A percentile compares a stretch with the other conserved stretches of the same genome.
Evolutionary conservation across 2,888 invertebrate species (phyloP).

Genomic region (Stratiomys singularior): DNA sequence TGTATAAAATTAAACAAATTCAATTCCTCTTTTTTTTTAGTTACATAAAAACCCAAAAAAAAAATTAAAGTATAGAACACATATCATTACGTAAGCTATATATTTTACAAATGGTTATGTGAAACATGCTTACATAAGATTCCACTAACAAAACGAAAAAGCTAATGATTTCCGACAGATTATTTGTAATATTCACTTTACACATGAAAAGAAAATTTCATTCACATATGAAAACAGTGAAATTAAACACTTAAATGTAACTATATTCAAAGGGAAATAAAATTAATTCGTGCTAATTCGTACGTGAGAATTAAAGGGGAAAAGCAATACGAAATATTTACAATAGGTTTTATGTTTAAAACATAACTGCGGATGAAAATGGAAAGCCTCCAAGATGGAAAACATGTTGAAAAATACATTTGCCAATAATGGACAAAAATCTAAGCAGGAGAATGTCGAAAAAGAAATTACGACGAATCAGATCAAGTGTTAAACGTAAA

Average conservation of each 20-base stretch:
- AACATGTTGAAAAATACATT: constrained; percentile 2
- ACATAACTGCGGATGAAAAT: too few relatives aligned
- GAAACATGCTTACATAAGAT: not conserved
- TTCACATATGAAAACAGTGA: not conserved
- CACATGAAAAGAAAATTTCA: not conserved
- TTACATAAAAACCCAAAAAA: too few relatives aligned
- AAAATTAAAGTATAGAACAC: constrained; percentile 30
- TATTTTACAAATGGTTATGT: constrained; percentile 12
- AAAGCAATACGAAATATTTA: constrained; percentile 51
- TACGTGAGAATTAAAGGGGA: constrained; percentile 42
- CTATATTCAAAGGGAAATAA: not conserved
- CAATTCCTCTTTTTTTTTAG: constrained; percentile 1
- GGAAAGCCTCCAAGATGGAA: too few relatives aligned
- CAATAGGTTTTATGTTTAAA: constrained; percentile 36
- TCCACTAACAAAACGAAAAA: not conserved
- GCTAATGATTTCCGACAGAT: not conserved
- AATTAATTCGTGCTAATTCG: constrained; percentile 10
- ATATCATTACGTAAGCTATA: constrained; percentile 38
- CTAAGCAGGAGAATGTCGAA: too few relatives aligned
- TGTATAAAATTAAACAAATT: not conserved
- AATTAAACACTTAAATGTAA: not conserved
- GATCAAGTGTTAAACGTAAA: constrained; percentile 5
- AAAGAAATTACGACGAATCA: not conserved
- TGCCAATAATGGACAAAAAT: not conserved
- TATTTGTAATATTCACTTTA: not conserved